Base-by-base conservation (phyloP, 2,113 vertebrate species). In the Scopus umbretta region DNA sequence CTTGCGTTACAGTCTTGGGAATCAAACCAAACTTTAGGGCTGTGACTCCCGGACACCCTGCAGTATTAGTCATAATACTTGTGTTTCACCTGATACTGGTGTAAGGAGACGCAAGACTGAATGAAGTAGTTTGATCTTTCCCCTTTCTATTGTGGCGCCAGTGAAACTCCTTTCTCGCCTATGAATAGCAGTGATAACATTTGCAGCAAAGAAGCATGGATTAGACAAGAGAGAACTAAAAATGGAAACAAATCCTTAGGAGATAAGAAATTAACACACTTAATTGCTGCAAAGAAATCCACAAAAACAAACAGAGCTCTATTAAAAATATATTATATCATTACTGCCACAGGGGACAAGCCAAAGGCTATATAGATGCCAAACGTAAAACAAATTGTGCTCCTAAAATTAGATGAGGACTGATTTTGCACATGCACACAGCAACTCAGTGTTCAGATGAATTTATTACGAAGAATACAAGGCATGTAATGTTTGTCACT, bases 271-370 rank as follows among this genome's bases (percentile, higher is more conserved):
- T 86, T 56, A 83, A 86, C 91, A 38, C 38, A 80, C 29, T 55
- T 80, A 94, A 88, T 84, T 92, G 80, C 76, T 74, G 68, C 83
- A 92, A 71, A 86, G 82, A 94, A 93, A 94, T 5, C 72, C 56
- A 83, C 38, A 81, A 91, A 94, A 59, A 67, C 83, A 91, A 80
- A 67, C 36, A 59, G 43, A 91, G 50, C 59, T 61, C 65, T 52
- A 18, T 22, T 80, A 63, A 70, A 70, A 73, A 47, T 2, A 7
- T 19, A 63, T 87, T 67, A n/a, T 42, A 21, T 43, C 49, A 36
- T 67, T 90, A 1, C 36, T 72, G 52, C 88, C 82, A 76, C 88
- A 34, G 21, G 85, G 52, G 79, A 92, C 20, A 13, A 90, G 52
- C 52, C 66, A 63, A 50, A 75, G 49, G 80, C 94, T 65, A 11